These are phyloP conservation scores for Notospermus geniculatus DNA, from an alignment of 1,140 invertebrate genomes.

Conservation along the genomic window DNA sequence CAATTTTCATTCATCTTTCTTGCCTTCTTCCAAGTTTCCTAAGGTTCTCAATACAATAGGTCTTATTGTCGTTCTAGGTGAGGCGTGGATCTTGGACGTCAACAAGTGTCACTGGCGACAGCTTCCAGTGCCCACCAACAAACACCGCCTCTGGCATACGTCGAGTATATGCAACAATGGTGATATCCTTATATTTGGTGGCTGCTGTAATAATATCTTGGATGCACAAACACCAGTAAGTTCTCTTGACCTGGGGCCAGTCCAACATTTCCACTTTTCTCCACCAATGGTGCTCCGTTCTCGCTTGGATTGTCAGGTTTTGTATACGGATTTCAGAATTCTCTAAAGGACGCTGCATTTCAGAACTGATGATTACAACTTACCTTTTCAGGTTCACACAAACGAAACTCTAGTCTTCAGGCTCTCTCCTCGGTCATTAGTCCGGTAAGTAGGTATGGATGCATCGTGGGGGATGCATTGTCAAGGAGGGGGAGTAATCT, in stretches of 20 bases:
- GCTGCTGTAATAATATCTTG: constrained; percentile 31
- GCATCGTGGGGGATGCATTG: no score
- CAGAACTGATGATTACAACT: no score
- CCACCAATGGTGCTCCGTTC: no score
- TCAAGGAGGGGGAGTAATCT: no score
- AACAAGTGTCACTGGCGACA: constrained; percentile 19
- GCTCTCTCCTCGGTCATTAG: constrained; percentile 13
- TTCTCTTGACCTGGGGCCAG: not conserved
- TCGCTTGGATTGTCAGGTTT: no score
- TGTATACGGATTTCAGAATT: no score
- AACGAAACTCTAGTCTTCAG: constrained; percentile 16
- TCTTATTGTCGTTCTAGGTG: constrained; percentile 22
- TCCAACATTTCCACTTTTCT: no score
- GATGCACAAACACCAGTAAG: constrained; percentile 20
- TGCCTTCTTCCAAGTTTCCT: no score
- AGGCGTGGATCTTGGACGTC: constrained; percentile 28
- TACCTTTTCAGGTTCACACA: constrained; percentile 18
- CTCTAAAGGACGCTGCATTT: no score
- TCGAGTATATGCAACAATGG: constrained; percentile 13
- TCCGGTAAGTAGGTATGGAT: constrained; percentile 19
- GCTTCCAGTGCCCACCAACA: constrained; percentile 14
- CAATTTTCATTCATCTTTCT: no score
- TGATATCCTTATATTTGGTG: constrained; percentile 31
- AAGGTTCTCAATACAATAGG: no score
- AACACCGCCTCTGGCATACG: constrained; percentile 28